Evolutionary conservation across 1,140 invertebrate genomes (phyloP).

Genomic region (Lasioglossum albipes): DNA sequence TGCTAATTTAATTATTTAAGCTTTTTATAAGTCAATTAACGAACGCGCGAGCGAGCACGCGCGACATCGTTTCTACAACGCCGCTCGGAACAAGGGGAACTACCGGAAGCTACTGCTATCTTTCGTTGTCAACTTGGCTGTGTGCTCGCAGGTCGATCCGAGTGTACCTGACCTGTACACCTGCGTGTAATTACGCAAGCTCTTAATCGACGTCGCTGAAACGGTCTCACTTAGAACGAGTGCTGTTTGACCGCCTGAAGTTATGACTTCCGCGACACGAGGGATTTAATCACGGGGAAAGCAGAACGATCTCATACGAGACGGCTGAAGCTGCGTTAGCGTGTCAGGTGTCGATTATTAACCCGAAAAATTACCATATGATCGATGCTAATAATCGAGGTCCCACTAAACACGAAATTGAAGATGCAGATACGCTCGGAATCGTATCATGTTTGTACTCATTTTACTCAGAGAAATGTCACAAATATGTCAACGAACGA

Average conservation of each 20-base stretch:
- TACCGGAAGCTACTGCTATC: slow-evolving; percentile 36
- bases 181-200: not conserved
- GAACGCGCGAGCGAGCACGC: slow-evolving; percentile 27
- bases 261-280: slow-evolving; percentile 17
- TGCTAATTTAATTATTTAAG: slow-evolving; percentile 69
- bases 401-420: too few relatives aligned
- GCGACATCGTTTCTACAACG: too few relatives aligned
- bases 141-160: not conserved
- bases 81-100: not conserved
- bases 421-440: too few relatives aligned
- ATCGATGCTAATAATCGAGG: too few relatives aligned
- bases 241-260: not conserved
- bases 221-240: not conserved
- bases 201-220: not conserved
- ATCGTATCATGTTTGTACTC: too few relatives aligned
- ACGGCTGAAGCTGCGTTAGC: too few relatives aligned
- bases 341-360: too few relatives aligned
- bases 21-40: slow-evolving; percentile 69
- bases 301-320: not conserved
- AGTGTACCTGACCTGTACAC: not conserved
- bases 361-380: too few relatives aligned
- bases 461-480: too few relatives aligned
- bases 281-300: slow-evolving; percentile 8
- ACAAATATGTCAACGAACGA: too few relatives aligned
- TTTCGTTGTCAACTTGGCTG: slow-evolving; percentile 19